Conservation (phyloP, 2,888 invertebrate genomes). For the Dolichopus griseipennis region DNA sequence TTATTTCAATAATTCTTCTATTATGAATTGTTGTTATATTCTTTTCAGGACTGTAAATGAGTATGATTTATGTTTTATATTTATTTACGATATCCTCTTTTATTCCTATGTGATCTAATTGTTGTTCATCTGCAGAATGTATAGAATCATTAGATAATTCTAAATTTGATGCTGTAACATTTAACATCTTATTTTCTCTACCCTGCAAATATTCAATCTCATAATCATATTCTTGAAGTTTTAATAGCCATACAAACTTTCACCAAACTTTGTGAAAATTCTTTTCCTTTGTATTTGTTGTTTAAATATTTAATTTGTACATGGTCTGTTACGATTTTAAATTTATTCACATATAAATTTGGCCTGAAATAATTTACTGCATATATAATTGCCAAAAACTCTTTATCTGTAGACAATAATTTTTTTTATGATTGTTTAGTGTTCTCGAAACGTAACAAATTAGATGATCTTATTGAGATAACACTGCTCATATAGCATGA, state of each 20-base stretch:
- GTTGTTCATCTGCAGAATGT: constrained; percentile 21
- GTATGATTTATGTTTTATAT: too few species aligned
- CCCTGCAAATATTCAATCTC: constrained; percentile 21
- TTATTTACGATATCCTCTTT: too few species aligned
- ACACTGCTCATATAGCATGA: constrained; percentile 18
- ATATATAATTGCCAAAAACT: constrained; percentile 20
- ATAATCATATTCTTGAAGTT: constrained; percentile 19
- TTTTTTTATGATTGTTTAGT: constrained; percentile 19
- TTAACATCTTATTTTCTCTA: constrained; percentile 20
- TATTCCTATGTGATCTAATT: too few species aligned
- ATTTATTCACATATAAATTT: too few species aligned
- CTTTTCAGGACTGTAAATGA: too few species aligned
- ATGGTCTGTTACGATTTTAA: too few species aligned
- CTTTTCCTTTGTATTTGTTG: too few species aligned
- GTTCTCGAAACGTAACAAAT: too few species aligned
- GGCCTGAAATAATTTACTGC: too few species aligned
- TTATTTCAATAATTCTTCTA: too few species aligned
- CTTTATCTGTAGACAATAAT: constrained; percentile 20
- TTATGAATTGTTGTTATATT: too few species aligned
- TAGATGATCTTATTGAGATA: constrained; percentile 18
- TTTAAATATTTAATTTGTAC: too few species aligned
- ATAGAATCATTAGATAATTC: constrained; percentile 14
- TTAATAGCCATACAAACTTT: constrained; percentile 18
- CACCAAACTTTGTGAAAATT: constrained; percentile 18
- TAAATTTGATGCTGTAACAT: constrained; percentile 19